Base-by-base conservation (phyloP, 2,797 vertebrate species). In the Odontamblyopus rebecca region DNA sequence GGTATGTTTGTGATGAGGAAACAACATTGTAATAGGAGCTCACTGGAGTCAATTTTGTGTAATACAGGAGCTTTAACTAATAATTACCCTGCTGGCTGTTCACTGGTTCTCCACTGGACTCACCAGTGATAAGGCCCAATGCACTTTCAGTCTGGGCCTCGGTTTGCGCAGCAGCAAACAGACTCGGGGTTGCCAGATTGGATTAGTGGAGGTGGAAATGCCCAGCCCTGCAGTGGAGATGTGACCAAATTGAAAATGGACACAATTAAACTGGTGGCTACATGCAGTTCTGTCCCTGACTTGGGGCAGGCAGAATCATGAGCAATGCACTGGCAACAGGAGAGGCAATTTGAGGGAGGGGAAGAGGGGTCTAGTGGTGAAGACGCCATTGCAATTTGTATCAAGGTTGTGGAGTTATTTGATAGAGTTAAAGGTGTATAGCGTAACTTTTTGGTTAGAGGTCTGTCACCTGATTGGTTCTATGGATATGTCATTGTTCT, bases 161-260 rank as follows among this genome's bases (percentile, higher is more conserved):
- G 72, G 68, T 80, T 64, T 77, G 56, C 78, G 57, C 57, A 60
- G 27, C 72, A 73, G 67, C 75, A 77, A 78, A 73, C 67, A 23
- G 76, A 57, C 63, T 74, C n/a, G 1, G 64, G 78, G 56, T 64
- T 77, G 86, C 83, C 87, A 86, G 81, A 88, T 85, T 88, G 82
- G 76, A 90, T 91, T 90, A 86, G 82, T 67, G 72, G 61, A 79
- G 83, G 85, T 85, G 83, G 82, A 90, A 90, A 89, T 81, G 75
- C 81, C 62, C 63, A 71, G 78, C 69, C 69, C 72, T 23, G 56
- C 74, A 81, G 76, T 80, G 74, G 64, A 76, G 70, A 81, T 76
- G 70, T 71, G 73, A 80, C 84, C 81, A 88, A 87, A 91, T 80
- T 85, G 81, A 85, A 82, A 86, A 81, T 53, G 69, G 77, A 60